phyloP scores from a whole-genome alignment of 23 tunicate species.

The Halocynthia aurantium region DNA sequence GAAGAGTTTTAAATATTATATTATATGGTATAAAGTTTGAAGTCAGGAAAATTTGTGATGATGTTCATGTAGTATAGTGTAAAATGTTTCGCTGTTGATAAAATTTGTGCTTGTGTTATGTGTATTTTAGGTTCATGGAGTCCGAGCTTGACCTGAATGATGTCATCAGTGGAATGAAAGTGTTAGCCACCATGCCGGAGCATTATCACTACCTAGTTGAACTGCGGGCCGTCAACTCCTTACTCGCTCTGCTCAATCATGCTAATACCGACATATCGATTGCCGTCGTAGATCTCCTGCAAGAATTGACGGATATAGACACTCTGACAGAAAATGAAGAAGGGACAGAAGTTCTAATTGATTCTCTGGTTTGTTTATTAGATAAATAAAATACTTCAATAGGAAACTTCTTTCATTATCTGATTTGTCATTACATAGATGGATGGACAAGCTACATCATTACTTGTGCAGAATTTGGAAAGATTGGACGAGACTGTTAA shows the following conservation, averaged over 20 bases:
- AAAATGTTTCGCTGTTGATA: too few species aligned
- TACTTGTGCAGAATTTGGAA: conserved; percentile 81
- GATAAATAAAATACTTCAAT: too few species aligned
- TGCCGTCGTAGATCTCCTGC: conserved; percentile 79
- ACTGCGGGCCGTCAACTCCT: conserved; percentile 61
- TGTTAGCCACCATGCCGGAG: conserved; percentile 82
- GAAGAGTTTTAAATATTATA: not conserved
- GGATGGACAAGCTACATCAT: conserved; percentile 59
- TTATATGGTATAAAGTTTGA: too few species aligned
- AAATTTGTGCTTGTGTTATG: too few species aligned
- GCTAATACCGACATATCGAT: conserved; percentile 86
- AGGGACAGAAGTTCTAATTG: conserved; percentile 72
- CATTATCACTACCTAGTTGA: conserved; percentile 89
- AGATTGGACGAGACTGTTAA: conserved; percentile 83
- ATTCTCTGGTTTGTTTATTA: conserved; percentile 44
- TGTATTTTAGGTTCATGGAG: conserved; percentile 51
- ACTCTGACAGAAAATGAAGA: conserved; percentile 65
- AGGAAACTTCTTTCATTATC: too few species aligned
- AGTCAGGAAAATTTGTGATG: too few species aligned
- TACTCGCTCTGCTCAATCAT: conserved; percentile 67
- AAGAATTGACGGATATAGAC: conserved; percentile 83
- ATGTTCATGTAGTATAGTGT: too few species aligned
- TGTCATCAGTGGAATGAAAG: conserved; percentile 77
- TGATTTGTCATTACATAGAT: not conserved
- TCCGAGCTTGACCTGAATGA: conserved; percentile 87